Evolutionary conservation across 2,113 vertebrate genomes (phyloP).

Genomic region (Diphyllodes magnificus): DNA sequence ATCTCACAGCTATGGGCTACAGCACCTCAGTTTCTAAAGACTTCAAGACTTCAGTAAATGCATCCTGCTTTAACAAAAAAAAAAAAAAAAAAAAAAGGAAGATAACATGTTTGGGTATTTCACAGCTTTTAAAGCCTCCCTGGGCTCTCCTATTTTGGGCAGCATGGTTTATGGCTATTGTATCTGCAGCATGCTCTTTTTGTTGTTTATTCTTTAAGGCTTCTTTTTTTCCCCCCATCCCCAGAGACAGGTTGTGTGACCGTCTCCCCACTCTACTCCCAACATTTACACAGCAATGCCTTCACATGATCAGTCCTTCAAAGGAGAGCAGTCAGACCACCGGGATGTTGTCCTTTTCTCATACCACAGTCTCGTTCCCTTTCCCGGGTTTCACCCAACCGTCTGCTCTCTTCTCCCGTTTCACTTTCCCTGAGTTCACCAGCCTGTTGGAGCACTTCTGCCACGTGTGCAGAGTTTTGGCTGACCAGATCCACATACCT

Average conservation of each 20-base stretch:
- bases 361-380: conserved; percentile 95
- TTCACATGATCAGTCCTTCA: not conserved
- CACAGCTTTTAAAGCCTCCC: conserved; percentile 74
- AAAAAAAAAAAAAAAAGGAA: not conserved
- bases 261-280: not conserved
- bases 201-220: conserved; percentile 10
- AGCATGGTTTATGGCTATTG: conserved; percentile 28
- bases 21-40: not conserved
- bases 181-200: not conserved
- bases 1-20: not conserved
- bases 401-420: conserved; percentile 82
- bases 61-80: not conserved
- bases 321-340: not conserved
- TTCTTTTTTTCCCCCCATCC: not conserved
- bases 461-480: conserved; percentile 97
- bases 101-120: conserved; percentile 53
- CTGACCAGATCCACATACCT: conserved; percentile 99
- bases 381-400: conserved; percentile 91
- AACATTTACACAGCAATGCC: not conserved
- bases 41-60: not conserved
- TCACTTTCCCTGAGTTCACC: conserved; percentile 84
- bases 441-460: conserved; percentile 90
- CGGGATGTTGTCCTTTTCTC: not conserved
- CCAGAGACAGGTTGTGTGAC: not conserved
- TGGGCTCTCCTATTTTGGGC: conserved; percentile 64